A percentile compares a stretch with the other conserved stretches of the same genome.
These are phyloP conservation scores for Prunella strophiata DNA, from an alignment of 2,797 vertebrate genomes.

Conservation along the genomic window DNA sequence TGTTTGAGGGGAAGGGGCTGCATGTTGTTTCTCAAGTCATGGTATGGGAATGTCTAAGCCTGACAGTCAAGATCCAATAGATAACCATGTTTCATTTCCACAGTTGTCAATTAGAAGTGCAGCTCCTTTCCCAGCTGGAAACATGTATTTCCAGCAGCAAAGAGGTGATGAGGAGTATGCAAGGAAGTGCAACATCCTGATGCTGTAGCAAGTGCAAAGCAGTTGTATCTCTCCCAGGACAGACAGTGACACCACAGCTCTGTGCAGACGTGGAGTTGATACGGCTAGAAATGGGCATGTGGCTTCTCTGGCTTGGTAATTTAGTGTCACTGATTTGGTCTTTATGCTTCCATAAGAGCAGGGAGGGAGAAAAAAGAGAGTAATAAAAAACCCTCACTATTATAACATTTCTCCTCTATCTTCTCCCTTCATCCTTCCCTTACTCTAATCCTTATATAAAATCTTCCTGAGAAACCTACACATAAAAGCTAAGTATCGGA, in stretches of 20 bases:
- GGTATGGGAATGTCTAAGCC: neutral
- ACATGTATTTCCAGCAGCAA: neutral
- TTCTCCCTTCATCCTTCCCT: neutral
- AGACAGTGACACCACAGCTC: neutral
- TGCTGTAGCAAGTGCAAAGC: neutral
- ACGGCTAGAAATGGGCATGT: neutral
- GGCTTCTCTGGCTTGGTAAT: neutral
- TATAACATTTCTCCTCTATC: neutral
- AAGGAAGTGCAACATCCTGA: neutral
- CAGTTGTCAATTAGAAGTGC: neutral
- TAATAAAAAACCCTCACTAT: neutral
- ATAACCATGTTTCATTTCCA: neutral
- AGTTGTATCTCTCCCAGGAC: neutral
- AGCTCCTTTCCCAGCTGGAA: neutral
- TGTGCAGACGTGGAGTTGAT: neutral
- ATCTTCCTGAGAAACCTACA: neutral
- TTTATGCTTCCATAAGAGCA: neutral
- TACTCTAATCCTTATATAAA: neutral
- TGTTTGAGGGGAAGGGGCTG: neutral
- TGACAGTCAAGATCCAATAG: neutral
- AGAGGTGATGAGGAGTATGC: neutral
- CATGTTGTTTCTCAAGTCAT: neutral
- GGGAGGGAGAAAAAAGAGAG: neutral
- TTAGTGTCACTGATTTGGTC: neutral
- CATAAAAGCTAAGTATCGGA: neutral